Percentiles rank a stretch among this genome's conserved stretches.
These are phyloP conservation scores for Gorsachius goisagi DNA, from an alignment of 2,113 vertebrate species.

Conservation along the genomic window DNA sequence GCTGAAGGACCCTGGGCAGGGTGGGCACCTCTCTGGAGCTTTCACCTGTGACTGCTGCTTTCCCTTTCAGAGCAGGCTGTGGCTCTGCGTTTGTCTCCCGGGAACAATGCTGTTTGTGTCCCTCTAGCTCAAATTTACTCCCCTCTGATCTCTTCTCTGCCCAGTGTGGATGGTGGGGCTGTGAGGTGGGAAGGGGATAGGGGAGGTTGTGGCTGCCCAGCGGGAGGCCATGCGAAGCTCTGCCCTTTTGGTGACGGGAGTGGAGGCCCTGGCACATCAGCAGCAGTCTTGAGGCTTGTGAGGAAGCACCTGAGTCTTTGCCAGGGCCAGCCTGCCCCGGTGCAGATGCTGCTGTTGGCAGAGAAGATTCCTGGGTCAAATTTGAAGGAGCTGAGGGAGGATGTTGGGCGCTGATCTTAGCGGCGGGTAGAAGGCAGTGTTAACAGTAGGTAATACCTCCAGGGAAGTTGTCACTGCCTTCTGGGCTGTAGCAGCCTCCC, in stretches of 20 bases:
- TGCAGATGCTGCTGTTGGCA: not conserved
- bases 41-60: not conserved
- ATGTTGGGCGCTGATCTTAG: not conserved
- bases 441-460: not conserved
- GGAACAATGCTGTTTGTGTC: not conserved
- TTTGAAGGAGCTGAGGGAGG: not conserved
- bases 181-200: not conserved
- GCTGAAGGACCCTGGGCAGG: not conserved
- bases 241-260: not conserved
- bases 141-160: not conserved
- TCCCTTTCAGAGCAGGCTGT: not conserved
- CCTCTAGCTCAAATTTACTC: not conserved
- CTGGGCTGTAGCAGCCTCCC: not conserved
- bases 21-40: not conserved
- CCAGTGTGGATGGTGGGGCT: accelerated
- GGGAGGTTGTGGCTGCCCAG: not conserved
- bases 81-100: not conserved
- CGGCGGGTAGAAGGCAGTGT: not conserved
- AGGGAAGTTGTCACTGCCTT: not conserved
- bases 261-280: not conserved
- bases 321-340: not conserved
- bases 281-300: not conserved
- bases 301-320: not conserved
- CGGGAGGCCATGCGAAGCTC: not conserved
- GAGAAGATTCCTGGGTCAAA: not conserved